phyloP scores from a whole-genome alignment of 1,140 invertebrate species.

The Scaptomyza pallida region DNA sequence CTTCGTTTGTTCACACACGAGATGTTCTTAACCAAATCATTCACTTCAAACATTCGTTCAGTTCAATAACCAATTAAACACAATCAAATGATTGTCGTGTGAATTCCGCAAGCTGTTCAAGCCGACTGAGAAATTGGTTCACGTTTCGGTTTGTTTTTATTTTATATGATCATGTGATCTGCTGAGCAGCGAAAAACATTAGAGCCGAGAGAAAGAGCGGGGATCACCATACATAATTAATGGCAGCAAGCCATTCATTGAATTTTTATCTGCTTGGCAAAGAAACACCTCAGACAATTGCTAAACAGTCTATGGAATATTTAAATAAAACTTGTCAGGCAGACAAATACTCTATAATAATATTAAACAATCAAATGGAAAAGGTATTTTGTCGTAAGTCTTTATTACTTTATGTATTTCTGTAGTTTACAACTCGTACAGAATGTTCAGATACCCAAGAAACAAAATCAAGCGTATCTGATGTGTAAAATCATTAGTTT shows the following conservation, averaged over 20 bases:
- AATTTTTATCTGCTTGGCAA: constrained; percentile 4
- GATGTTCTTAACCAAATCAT: neutral
- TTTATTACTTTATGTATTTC: neutral
- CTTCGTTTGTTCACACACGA: neutral
- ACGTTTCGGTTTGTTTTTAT: constrained; percentile 24
- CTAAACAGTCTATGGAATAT: constrained; percentile 17
- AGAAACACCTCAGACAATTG: constrained; percentile 13
- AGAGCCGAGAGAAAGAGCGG: neutral
- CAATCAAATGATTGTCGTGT: neutral
- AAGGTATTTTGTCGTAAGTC: too few relatives aligned
- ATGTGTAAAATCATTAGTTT: too few relatives aligned
- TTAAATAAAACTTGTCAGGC: neutral
- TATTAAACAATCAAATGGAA: too few relatives aligned
- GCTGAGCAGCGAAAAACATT: neutral
- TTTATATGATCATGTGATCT: constrained; percentile 38
- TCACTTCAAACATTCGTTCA: neutral
- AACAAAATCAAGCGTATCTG: too few relatives aligned
- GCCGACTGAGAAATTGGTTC: constrained; percentile 10
- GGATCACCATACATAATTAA: constrained; percentile 4
- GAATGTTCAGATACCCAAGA: too few relatives aligned
- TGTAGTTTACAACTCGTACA: too few relatives aligned
- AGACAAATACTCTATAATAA: constrained; percentile 16
- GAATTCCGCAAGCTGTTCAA: constrained; percentile 2
- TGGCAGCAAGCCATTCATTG: constrained; percentile 15
- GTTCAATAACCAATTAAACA: neutral